These are phyloP conservation scores for Drosophila rellima DNA, from an alignment of 2,888 invertebrate species.

Conservation along the genomic window DNA sequence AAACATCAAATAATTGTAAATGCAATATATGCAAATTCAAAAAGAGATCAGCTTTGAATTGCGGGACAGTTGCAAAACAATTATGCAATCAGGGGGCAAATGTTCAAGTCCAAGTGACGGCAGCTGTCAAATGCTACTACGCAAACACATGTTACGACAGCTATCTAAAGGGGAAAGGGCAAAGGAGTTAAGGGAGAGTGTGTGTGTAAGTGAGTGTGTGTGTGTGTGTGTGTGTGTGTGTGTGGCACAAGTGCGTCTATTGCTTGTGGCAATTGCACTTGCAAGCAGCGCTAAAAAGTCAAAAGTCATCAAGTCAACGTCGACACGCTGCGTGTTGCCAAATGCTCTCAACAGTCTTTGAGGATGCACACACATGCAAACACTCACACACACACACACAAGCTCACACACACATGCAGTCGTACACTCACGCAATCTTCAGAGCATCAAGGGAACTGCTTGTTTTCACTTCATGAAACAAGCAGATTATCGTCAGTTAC, in stretches of 20 bases:
- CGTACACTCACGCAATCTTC: constrained; percentile 21
- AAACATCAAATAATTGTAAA: constrained; percentile 11
- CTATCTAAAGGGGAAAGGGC: not conserved
- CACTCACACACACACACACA: constrained; percentile 1
- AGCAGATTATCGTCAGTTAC: constrained; percentile 1
- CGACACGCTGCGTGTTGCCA: constrained; percentile 38
- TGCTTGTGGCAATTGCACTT: constrained; percentile 51
- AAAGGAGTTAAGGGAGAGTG: not conserved
- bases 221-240: constrained; percentile 9
- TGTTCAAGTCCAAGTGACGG: constrained; percentile 27
- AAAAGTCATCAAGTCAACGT: constrained; percentile 57
- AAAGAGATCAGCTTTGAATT: constrained; percentile 7
- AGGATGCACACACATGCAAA: constrained; percentile 1
- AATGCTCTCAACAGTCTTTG: constrained; percentile 31
- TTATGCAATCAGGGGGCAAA: constrained; percentile 50
- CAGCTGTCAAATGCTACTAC: constrained; percentile 26
- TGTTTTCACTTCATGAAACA: constrained; percentile 40
- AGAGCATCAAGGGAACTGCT: constrained; percentile 46
- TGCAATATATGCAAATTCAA: constrained; percentile 23
- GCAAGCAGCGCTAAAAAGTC: constrained; percentile 49
- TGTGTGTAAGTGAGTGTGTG: not conserved
- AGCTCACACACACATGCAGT: constrained; percentile 5
- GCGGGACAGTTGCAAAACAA: constrained; percentile 35
- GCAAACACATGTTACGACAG: constrained; percentile 43
- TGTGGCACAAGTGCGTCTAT: constrained; percentile 31